Percentiles rank a stretch among this genome's conserved stretches.
Evolutionary conservation across 2,113 vertebrate species (phyloP).

Genomic region (Peromyscus polionotus): DNA sequence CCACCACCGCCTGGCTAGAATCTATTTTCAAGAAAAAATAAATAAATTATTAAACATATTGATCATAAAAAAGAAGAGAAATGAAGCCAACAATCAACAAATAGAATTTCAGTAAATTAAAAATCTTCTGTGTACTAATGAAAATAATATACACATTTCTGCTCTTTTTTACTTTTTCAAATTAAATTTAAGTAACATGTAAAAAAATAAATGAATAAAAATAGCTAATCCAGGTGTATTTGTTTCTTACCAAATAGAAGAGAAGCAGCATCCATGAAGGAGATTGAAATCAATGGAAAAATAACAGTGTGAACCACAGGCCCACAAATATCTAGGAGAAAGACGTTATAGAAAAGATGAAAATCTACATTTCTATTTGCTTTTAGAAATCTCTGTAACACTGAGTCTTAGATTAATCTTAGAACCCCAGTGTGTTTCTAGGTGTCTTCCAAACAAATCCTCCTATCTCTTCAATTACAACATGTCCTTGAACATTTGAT

Average conservation of each 20-base stretch:
- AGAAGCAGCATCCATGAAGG: not conserved
- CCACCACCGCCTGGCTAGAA: not conserved
- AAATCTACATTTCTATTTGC: not conserved
- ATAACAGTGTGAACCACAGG: not conserved
- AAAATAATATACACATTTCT: not conserved
- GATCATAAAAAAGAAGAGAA: not conserved
- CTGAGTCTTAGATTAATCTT: not conserved
- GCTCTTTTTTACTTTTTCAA: not conserved
- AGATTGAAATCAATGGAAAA: not conserved
- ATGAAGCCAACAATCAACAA: not conserved
- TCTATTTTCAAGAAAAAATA: not conserved
- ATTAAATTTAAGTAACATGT: not conserved
- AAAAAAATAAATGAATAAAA: not conserved
- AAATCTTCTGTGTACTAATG: not conserved
- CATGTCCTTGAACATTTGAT: constrained; percentile 38
- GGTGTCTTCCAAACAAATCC: constrained; percentile 5
- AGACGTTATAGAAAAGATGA: not conserved
- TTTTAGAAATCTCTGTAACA: not conserved
- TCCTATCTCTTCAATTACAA: not conserved
- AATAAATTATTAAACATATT: not conserved
- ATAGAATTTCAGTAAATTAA: not conserved
- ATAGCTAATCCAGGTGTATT: not conserved
- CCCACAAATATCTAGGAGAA: not conserved
- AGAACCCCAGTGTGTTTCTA: not conserved
- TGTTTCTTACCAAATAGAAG: not conserved